These are phyloP conservation scores for Capitulum mitella DNA, from an alignment of 2,888 invertebrate species.

Conservation along the genomic window DNA sequence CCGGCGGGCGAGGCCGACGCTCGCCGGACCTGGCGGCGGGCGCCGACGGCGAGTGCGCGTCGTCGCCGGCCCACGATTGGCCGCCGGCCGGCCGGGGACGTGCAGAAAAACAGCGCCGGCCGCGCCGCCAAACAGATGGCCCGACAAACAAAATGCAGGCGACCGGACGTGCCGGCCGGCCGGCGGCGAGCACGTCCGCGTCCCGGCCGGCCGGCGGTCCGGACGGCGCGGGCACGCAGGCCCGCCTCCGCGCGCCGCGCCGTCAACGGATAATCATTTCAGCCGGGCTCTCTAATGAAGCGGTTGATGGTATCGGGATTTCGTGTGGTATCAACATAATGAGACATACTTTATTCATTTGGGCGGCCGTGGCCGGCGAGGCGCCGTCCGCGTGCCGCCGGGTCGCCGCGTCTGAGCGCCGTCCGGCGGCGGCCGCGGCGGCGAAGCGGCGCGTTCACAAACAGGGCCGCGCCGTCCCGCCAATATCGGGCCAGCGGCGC, in stretches of 20 bases:
- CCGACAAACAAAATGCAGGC: constrained; percentile 1
- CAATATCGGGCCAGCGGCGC: background rate
- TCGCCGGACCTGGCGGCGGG: background rate
- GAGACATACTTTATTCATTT: background rate
- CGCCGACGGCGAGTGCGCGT: background rate
- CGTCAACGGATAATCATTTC: background rate
- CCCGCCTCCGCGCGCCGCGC: background rate
- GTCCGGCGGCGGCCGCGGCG: background rate
- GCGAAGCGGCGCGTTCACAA: background rate
- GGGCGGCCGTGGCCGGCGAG: background rate
- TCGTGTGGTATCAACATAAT: constrained; percentile 10
- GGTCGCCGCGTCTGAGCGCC: background rate
- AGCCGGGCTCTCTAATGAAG: background rate
- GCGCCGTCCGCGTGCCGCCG: background rate
- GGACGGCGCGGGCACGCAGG: background rate
- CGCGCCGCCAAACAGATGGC: background rate
- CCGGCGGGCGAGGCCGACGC: background rate
- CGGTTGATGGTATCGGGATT: constrained; percentile 6
- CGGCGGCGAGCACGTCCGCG: background rate
- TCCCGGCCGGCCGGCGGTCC: background rate
- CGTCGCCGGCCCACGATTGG: background rate
- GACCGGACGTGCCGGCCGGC: background rate
- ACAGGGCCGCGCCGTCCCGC: background rate
- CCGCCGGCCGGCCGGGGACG: background rate
- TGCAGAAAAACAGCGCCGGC: background rate